Percentiles rank a stretch among this genome's conserved stretches.
phyloP scores from a whole-genome alignment of 2,113 vertebrate species.

The Podarcis muralis region DNA sequence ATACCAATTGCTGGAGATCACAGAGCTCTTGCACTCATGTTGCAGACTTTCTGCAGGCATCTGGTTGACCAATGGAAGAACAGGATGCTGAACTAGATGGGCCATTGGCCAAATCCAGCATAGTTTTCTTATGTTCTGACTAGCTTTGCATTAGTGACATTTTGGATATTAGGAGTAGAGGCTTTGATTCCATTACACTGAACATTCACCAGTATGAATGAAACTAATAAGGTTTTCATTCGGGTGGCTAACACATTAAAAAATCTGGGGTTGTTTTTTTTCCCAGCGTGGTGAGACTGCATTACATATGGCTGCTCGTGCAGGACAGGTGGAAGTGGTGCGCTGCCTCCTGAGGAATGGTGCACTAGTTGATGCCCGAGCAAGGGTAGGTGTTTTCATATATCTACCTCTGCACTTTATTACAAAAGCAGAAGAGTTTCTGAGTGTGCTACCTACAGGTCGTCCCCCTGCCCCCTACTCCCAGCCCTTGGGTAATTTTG shows the following conservation, averaged over 20 bases:
- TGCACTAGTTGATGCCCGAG: slow-evolving; percentile 93
- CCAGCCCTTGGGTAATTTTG: not conserved
- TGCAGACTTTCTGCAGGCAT: too few species aligned
- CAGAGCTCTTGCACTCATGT: too few species aligned
- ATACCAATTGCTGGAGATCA: too few species aligned
- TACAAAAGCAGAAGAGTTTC: not conserved
- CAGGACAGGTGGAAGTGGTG: slow-evolving; percentile 97
- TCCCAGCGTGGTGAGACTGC: slow-evolving; percentile 96
- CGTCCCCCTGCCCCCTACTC: too few species aligned
- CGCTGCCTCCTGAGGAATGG: slow-evolving; percentile 95
- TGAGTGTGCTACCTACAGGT: not conserved
- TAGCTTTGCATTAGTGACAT: not conserved
- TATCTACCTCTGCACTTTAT: not conserved
- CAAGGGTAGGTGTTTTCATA: slow-evolving; percentile 84
- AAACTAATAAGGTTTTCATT: not conserved
- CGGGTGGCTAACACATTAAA: not conserved
- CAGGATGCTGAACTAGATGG: too few species aligned
- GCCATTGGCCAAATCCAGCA: too few species aligned
- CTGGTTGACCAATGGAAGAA: too few species aligned
- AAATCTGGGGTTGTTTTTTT: slow-evolving; percentile 54
- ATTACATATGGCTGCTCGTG: slow-evolving; percentile 94
- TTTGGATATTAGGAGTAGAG: not conserved
- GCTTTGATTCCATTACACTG: not conserved
- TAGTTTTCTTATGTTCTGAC: too few species aligned
- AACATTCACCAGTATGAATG: not conserved